These are phyloP conservation scores for Hyles vespertilio DNA, from an alignment of 1,140 invertebrate species.

Conservation along the genomic window DNA sequence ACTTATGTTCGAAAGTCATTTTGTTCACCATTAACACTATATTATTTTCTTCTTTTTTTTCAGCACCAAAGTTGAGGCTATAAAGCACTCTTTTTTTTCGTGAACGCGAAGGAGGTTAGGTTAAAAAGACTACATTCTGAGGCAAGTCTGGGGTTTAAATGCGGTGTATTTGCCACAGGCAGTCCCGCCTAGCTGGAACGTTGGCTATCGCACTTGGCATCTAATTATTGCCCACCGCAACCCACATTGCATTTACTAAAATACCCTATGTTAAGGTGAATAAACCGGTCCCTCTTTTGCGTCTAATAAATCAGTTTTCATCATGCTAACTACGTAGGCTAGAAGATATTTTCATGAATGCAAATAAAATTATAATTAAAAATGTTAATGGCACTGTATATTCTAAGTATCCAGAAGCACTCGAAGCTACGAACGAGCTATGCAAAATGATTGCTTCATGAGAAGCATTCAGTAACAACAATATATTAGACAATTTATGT, in stretches of 20 bases:
- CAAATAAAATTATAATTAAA: too few species aligned
- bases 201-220: conserved; percentile 55
- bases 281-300: conserved; percentile 39
- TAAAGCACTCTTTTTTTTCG: background rate
- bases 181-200: conserved; percentile 30
- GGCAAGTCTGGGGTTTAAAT: conserved; percentile 36
- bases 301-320: conserved; percentile 21
- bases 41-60: background rate
- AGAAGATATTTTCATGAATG: too few species aligned
- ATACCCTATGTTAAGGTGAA: conserved; percentile 33
- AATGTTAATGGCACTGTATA: too few species aligned
- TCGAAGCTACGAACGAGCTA: too few species aligned
- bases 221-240: conserved; percentile 54
- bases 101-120: conserved; percentile 21
- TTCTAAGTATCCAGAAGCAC: too few species aligned
- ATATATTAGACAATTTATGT: too few species aligned
- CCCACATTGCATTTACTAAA: conserved; percentile 27
- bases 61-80: background rate
- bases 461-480: too few species aligned
- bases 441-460: too few species aligned
- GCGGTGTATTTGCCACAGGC: conserved; percentile 26
- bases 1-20: conserved; percentile 55
- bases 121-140: conserved; percentile 35
- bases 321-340: background rate
- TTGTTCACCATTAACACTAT: conserved; percentile 11